phyloP scores from a whole-genome alignment of 2,113 vertebrate genomes.

The Petroica traversi region DNA sequence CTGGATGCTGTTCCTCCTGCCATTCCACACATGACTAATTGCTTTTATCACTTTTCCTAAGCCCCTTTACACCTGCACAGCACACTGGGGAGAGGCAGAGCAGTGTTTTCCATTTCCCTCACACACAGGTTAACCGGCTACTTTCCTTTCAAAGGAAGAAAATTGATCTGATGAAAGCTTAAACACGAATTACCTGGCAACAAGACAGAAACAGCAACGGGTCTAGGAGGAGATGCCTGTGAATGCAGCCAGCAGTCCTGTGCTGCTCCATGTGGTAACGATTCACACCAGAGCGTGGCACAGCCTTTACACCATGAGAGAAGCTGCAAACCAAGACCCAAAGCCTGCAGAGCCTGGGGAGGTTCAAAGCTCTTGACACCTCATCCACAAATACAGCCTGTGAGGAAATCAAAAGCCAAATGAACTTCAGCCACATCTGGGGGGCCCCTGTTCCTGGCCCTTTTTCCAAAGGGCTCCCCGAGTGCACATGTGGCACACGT shows the following conservation, averaged over 20 bases:
- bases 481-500: rapidly evolving
- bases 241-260: background rate
- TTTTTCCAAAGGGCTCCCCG: background rate
- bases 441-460: background rate
- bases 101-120: background rate
- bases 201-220: background rate
- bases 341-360: background rate
- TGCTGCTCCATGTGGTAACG: background rate
- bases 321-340: background rate
- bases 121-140: background rate
- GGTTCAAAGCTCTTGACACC: constrained; percentile 6
- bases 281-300: rapidly evolving
- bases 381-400: background rate
- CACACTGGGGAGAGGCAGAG: background rate
- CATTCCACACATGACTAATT: background rate
- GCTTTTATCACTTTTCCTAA: background rate
- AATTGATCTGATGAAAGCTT: constrained; percentile 25
- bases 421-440: background rate
- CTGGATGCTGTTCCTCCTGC: background rate
- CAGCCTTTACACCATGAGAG: background rate
- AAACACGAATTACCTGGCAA: background rate
- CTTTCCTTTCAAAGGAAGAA: background rate
- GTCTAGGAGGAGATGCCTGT: background rate
- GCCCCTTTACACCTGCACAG: background rate
- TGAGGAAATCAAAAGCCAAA: background rate